Evolutionary conservation across 2,888 invertebrate genomes (phyloP), one percentile per base, ranked within the genome.

Genomic region (Heliconius sara): DNA sequence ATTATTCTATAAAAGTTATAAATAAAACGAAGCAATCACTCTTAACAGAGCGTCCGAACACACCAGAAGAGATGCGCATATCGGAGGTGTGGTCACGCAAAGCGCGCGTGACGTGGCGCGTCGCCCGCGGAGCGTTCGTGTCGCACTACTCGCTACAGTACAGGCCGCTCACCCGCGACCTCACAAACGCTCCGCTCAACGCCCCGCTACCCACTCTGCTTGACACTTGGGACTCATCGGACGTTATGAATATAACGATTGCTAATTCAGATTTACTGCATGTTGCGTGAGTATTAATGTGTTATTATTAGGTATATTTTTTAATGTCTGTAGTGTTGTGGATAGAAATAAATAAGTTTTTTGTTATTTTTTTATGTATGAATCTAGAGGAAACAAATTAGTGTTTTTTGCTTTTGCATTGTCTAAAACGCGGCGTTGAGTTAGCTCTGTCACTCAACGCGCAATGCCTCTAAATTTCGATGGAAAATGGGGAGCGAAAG

Each of bases 81-180:
- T 94, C 95, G 1, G 95, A 95, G 81, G 93, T 95, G 1, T 95
- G 94, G 95, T 91, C 95, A 2, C 91, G 95, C 10, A 88, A 91
- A 83, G 94, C 94, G 10, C 89, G 95, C 9, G 91, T 95, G 3
- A 94, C 94, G 1, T 95, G 95, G 95, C 87, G 94, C 2, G 83
- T 92, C 7, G 91, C 93, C 0, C 86, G 95, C 10, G 95, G 94
- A 0, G 93, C 93, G 0, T 85, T 93, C 19, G 95, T 95, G 0
- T 92, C 94, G 0, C 95, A 94, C 85, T 95, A 95, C 86, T 91
- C 93, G 7, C 86, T 95, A 0, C 95, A 95, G 80, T 94, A 94
- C 84, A 89, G 93, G 22, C 90, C 94, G 2, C 85, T 95, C 30
- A 90, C 90, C 1, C 87, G 91, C 5, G 95, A 94, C 30, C 84